phyloP scores from a whole-genome alignment of 37 sponge, comb jelly and placozoan genomes.

The Chondrilla cf. caribensis region DNA sequence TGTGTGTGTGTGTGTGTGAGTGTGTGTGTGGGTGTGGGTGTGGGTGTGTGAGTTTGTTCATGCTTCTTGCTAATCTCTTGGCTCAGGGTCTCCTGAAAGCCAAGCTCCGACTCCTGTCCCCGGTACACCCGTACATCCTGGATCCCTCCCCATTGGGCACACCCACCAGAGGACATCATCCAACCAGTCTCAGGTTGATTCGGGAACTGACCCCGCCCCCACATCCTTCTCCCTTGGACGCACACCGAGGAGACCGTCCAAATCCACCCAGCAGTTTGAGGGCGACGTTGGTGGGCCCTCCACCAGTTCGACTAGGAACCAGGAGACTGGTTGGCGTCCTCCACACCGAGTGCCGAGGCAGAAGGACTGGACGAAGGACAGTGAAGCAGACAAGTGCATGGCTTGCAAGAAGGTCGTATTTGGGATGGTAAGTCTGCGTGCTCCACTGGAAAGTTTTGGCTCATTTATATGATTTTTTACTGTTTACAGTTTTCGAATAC shows the following conservation, averaged over 20 bases:
- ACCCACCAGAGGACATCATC: neutral
- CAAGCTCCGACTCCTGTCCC: neutral
- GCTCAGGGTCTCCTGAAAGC: neutral
- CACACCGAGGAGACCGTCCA: too few relatives aligned
- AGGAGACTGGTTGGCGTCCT: neutral
- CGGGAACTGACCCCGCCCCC: neutral
- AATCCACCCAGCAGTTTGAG: too few relatives aligned
- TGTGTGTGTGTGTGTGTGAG: too few relatives aligned
- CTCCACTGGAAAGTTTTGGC: too few relatives aligned
- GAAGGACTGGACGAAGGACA: slow-evolving; percentile 70
- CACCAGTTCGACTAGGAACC: neutral
- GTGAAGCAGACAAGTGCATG: slow-evolving; percentile 45
- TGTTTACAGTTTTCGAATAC: too few relatives aligned
- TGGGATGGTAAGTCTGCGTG: slow-evolving; percentile 70
- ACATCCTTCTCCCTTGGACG: too few relatives aligned
- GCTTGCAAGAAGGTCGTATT: slow-evolving; percentile 66
- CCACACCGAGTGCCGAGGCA: neutral
- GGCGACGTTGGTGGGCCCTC: neutral
- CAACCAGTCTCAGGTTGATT: slow-evolving; percentile 5
- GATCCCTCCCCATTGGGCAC: neutral
- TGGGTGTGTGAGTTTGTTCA: too few relatives aligned
- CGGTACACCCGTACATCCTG: neutral
- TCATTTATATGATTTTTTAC: too few relatives aligned
- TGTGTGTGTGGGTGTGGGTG: too few relatives aligned
- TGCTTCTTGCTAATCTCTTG: too few relatives aligned